Percentiles rank a stretch among this genome's conserved stretches.
Conservation (phyloP, 2,113 vertebrate species). For the Syngnathus floridae region DNA sequence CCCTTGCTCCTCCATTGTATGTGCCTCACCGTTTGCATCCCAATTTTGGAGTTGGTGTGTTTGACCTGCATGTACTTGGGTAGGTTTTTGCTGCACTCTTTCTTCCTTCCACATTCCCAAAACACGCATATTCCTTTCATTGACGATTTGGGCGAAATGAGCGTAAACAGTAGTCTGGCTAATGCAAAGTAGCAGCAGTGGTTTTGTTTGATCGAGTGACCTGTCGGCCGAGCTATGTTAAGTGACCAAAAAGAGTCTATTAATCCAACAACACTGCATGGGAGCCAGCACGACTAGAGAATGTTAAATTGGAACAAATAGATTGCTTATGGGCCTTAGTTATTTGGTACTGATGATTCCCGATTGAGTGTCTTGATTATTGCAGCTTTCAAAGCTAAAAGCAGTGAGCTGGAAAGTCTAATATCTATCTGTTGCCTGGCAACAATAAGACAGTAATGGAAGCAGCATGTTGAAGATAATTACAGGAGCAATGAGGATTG, state of each 20-base stretch:
- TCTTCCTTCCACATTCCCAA: neutral
- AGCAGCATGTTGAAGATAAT: neutral
- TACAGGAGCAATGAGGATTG: neutral
- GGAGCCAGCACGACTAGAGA: neutral
- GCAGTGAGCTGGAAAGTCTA: conserved; percentile 1
- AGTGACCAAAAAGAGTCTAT: neutral
- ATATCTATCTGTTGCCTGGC: conserved; percentile 10
- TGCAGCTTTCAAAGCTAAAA: neutral
- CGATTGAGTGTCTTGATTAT: conserved; percentile 2
- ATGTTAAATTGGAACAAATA: neutral
- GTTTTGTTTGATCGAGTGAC: neutral
- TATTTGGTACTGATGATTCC: neutral
- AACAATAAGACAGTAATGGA: conserved; percentile 1
- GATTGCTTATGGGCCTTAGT: conserved; percentile 5
- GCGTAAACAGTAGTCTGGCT: neutral
- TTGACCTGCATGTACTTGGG: neutral
- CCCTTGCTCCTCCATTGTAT: too few species aligned
- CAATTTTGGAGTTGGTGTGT: neutral
- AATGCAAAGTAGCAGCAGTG: neutral
- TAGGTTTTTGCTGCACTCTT: neutral
- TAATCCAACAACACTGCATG: neutral
- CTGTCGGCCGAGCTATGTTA: neutral
- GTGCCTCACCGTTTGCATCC: neutral
- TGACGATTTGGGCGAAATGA: too few species aligned
- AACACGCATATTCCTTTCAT: neutral